Conservation (phyloP, 37 sponge, comb jelly and placozoan genomes). For the Diacarnus erythraeanus region DNA sequence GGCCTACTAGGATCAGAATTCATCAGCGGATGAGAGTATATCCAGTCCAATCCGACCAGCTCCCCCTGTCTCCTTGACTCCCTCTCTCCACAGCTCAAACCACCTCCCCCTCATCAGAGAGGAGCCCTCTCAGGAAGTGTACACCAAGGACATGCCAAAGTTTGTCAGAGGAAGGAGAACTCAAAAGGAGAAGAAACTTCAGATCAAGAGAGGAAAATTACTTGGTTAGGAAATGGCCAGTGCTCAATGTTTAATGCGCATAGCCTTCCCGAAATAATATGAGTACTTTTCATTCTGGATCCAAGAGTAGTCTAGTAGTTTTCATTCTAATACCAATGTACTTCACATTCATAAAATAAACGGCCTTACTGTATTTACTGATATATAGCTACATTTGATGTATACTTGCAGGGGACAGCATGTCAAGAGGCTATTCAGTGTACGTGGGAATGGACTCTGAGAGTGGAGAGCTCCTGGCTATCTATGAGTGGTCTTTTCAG, state of each 20-base stretch:
- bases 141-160: background rate
- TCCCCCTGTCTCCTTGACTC: background rate
- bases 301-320: no score
- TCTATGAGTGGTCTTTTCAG: conserved; percentile 72
- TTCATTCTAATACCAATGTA: no score
- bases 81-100: conserved; percentile 7
- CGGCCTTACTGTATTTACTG: background rate
- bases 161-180: background rate
- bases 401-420: conserved; percentile 31
- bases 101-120: background rate
- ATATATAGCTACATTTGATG: background rate
- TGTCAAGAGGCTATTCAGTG: conserved; percentile 46
- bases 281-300: no score
- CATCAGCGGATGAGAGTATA: background rate
- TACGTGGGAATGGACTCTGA: conserved; percentile 56
- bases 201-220: conserved; percentile 54
- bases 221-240: conserved; percentile 54
- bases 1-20: conserved; percentile 3
- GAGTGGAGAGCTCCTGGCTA: conserved; percentile 59
- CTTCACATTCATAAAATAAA: background rate
- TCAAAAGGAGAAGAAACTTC: background rate
- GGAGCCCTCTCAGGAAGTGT: background rate
- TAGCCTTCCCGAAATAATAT: no score
- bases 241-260: no score
- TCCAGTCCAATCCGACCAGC: background rate